A percentile compares a stretch with the other conserved stretches of the same genome.
Conservation (phyloP, 2,888 invertebrate genomes). For the Antheraea yamamai region DNA sequence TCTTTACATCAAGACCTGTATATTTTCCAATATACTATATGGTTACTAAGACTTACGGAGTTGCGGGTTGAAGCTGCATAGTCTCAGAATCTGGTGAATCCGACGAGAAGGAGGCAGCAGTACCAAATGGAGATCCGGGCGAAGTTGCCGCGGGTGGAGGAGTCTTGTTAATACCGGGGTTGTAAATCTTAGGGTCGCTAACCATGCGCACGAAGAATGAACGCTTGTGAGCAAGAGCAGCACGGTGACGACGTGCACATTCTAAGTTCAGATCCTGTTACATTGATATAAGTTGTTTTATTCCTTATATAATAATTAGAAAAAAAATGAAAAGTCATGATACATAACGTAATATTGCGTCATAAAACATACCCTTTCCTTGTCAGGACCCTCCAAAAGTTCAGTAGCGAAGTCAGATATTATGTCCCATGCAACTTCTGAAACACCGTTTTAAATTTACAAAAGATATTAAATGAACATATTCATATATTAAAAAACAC, state of each 20-base stretch:
- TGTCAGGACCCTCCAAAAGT: slow-evolving; percentile 86
- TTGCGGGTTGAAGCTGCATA: slow-evolving; percentile 47
- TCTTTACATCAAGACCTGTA: background rate
- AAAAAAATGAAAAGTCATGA: no score
- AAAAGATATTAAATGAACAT: background rate
- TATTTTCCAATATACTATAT: background rate
- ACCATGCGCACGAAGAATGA: slow-evolving; percentile 99
- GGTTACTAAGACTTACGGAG: slow-evolving; percentile 54
- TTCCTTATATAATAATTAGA: background rate
- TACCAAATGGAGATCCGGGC: slow-evolving; percentile 73
- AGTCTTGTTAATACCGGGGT: slow-evolving; percentile 92
- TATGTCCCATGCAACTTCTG: slow-evolving; percentile 92
- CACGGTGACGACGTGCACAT: slow-evolving; percentile 87
- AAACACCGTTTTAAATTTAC: slow-evolving; percentile 4
- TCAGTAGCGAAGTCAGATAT: slow-evolving; percentile 91
- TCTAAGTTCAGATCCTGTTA: slow-evolving; percentile 87
- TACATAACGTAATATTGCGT: background rate
- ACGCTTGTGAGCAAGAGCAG: slow-evolving; percentile 93
- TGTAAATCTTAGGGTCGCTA: slow-evolving; percentile 97
- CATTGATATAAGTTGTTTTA: background rate
- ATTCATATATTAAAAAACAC: background rate
- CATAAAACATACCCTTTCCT: slow-evolving; percentile 79
- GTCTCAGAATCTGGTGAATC: slow-evolving; percentile 58
- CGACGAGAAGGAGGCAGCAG: slow-evolving; percentile 62
- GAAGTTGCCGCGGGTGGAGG: slow-evolving; percentile 83